phyloP scores from a whole-genome alignment of 2,888 invertebrate genomes.

The Phlogophora meticulosa region DNA sequence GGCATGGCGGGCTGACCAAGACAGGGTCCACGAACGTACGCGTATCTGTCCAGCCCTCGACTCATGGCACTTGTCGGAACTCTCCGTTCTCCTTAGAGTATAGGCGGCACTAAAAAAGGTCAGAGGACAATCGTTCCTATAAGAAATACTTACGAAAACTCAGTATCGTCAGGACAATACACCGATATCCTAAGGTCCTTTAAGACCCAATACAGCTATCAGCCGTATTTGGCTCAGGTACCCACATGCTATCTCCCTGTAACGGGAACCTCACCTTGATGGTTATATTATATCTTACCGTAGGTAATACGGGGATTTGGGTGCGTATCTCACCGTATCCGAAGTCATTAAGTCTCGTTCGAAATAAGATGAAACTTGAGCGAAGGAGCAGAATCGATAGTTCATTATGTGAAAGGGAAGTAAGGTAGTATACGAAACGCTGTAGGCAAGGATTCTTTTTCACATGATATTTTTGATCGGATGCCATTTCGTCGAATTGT shows the following conservation, averaged over 20 bases:
- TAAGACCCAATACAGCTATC: conserved; percentile 13
- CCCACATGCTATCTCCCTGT: not conserved
- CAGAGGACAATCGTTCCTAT: too few relatives aligned
- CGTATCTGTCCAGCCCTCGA: too few relatives aligned
- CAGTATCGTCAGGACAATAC: too few relatives aligned
- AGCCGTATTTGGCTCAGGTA: not conserved
- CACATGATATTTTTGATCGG: conserved; percentile 16
- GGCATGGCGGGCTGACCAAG: too few relatives aligned
- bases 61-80: too few relatives aligned
- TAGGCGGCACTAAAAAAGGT: too few relatives aligned
- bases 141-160: too few relatives aligned
- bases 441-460: conserved; percentile 26
- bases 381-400: conserved; percentile 53
- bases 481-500: not conserved
- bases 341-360: conserved; percentile 57
- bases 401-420: conserved; percentile 48
- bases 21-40: too few relatives aligned
- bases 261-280: conserved; percentile 12
- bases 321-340: conserved; percentile 52
- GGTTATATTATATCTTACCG: conserved; percentile 35
- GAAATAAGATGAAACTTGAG: conserved; percentile 63
- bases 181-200: too few relatives aligned
- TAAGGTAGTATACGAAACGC: conserved; percentile 25
- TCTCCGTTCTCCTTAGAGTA: too few relatives aligned
- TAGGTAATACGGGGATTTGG: conserved; percentile 40